A percentile compares a stretch with the other conserved stretches of the same genome.
phyloP scores from a whole-genome alignment of 2,113 vertebrate genomes.

The Psittacus erithacus region DNA sequence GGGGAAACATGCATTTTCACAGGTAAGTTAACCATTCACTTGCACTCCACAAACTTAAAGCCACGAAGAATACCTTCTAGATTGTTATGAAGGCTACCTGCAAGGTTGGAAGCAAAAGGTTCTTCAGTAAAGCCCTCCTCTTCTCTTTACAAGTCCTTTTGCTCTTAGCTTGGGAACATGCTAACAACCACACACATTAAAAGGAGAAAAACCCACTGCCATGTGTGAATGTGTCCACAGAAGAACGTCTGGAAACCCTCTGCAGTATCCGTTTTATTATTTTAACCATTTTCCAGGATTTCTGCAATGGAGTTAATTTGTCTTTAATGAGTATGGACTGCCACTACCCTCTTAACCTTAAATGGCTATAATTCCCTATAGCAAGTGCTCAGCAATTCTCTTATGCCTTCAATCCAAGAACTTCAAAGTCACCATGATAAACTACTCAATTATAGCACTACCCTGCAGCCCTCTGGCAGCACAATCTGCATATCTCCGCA shows the following conservation, averaged over 20 bases:
- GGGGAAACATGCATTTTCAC: neutral
- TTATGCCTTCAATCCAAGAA: conserved; percentile 26
- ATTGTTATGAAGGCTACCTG: neutral
- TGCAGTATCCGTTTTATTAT: neutral
- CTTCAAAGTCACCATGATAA: conserved; percentile 54
- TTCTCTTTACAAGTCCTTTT: rapidly evolving
- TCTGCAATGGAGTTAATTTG: neutral
- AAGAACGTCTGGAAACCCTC: neutral
- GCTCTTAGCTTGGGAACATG: neutral
- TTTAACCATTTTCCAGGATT: neutral
- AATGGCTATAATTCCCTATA: conserved; percentile 27
- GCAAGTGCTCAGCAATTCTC: conserved; percentile 20
- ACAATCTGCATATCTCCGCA: conserved; percentile 60
- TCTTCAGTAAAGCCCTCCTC: neutral
- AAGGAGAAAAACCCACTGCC: neutral
- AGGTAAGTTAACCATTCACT: neutral
- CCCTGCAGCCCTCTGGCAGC: conserved; percentile 51
- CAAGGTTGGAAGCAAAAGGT: neutral
- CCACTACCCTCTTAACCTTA: conserved; percentile 34
- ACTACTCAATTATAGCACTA: conserved; percentile 16
- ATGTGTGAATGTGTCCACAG: neutral
- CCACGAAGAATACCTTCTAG: neutral
- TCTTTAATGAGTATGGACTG: neutral
- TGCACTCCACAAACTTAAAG: neutral
- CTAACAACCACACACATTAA: neutral